Evolutionary conservation across 2,888 invertebrate genomes (phyloP).

Genomic region (Palloptera scutellata): DNA sequence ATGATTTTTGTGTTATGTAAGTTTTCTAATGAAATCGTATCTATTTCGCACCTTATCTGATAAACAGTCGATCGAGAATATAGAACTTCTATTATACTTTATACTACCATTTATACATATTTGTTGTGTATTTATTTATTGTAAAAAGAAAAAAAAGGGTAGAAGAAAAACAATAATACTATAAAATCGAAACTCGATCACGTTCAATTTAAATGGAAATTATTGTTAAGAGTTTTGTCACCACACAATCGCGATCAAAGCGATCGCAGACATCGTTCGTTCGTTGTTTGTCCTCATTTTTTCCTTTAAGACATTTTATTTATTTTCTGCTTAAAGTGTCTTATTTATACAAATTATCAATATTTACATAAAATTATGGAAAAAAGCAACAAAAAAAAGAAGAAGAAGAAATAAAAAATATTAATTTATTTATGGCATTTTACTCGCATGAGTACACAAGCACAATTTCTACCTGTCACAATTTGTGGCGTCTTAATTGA

Average conservation of each 20-base stretch:
- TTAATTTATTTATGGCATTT: constrained; percentile 4
- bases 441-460: background rate
- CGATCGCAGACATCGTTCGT: constrained; percentile 11
- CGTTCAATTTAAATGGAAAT: constrained; percentile 43
- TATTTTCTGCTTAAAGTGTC: constrained; percentile 44
- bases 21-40: constrained; percentile 1
- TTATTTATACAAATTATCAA: constrained; percentile 48
- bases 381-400: background rate
- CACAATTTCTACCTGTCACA: constrained; percentile 15
- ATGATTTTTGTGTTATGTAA: background rate
- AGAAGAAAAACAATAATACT: constrained; percentile 11
- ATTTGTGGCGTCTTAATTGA: constrained; percentile 14
- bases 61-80: too few relatives aligned
- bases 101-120: constrained; percentile 5
- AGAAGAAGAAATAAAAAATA: constrained; percentile 10
- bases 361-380: constrained; percentile 50
- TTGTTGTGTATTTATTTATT: constrained; percentile 29
- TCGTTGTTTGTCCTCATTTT: constrained; percentile 16
- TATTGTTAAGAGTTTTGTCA: constrained; percentile 38
- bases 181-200: constrained; percentile 35
- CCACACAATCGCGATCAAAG: background rate
- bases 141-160: constrained; percentile 25
- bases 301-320: constrained; percentile 33
- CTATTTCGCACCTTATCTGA: background rate
- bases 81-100: too few relatives aligned